Base-by-base conservation (phyloP, 2,888 invertebrate species). In the Diachrysia chrysitis region DNA sequence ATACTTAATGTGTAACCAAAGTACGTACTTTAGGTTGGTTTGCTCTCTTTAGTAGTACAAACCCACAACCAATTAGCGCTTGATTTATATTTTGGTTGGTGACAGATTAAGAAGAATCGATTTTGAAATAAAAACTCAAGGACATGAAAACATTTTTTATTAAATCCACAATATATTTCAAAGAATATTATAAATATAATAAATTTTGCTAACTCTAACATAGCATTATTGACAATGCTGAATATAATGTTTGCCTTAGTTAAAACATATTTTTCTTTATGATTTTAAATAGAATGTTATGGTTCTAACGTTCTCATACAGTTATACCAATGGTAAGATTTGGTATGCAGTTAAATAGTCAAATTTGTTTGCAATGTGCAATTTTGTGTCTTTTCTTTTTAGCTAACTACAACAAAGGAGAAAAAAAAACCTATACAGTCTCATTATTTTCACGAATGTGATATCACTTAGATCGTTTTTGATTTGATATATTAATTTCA, bases 121-220 rank as follows among this genome's bases (percentile, higher is more conserved):
- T 56, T 29, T 7, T 17, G 14, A 84, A 93, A 90, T 91, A 68
- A 94, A 92, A 94, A 87, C 82, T 70, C 19, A 82, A 87, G 91
- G 88, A 91, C 91, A 87, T 90, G 90, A 90, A 90, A 90, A 87
- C 82, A 78, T 93, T 93, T 94, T 94, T 94, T 95, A 94, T 94
- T 95, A 93, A 95, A 94, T 94, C 88, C 91, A 94, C 91, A 94
- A 93, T 94, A 94, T 93, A 92, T 93, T 92, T 94, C 93, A 93
- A 94, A 94, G 95, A 94, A 95, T 94, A 94, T 89, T 95, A 94
- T 90, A 95, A 94, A 94, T 93, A 92, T 94, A 89, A 88, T 94
- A 95, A 94, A 94, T 90, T 91, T 93, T 89, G 89, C 90, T 87
- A 89, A 87, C 88, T 86, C 89, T 91, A 89, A 86, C 84, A 86